phyloP scores from a whole-genome alignment of 2,797 vertebrate species.

The Cygnus olor region DNA sequence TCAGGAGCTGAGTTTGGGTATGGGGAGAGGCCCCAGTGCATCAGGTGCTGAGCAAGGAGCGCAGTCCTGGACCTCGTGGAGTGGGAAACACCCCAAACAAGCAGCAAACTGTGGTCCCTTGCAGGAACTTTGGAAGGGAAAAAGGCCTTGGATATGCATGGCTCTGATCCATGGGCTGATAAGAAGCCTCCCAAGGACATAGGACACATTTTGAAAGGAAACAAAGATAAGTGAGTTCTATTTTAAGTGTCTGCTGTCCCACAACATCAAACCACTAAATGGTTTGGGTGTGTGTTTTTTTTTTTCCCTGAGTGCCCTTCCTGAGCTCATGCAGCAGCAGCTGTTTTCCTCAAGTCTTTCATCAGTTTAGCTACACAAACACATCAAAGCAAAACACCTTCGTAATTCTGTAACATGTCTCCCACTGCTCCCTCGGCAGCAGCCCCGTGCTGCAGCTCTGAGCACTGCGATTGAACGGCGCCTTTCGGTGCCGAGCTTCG shows the following conservation, averaged over 20 bases:
- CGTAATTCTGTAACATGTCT: background rate
- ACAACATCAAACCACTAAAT: background rate
- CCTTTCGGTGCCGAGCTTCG: background rate
- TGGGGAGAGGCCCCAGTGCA: background rate
- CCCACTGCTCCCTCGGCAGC: background rate
- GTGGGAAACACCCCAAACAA: background rate
- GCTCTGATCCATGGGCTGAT: background rate
- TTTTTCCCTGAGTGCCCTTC: background rate
- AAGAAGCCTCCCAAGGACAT: slow-evolving; percentile 1
- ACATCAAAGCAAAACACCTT: background rate
- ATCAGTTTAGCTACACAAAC: background rate
- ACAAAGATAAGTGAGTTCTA: background rate
- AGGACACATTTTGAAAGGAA: background rate
- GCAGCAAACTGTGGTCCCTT: background rate
- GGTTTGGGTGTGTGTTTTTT: background rate
- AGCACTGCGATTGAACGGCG: fast-evolving
- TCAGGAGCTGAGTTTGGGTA: fast-evolving
- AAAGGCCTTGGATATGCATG: background rate
- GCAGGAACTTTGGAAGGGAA: background rate
- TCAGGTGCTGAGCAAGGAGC: background rate
- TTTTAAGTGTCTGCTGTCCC: background rate
- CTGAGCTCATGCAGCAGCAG: background rate
- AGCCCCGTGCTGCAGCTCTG: background rate
- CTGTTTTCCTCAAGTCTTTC: background rate
- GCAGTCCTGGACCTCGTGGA: background rate